Evolutionary conservation across 2,113 vertebrate genomes (phyloP), one percentile per base, ranked within the genome.

Genomic region (Xyrauchen texanus): DNA sequence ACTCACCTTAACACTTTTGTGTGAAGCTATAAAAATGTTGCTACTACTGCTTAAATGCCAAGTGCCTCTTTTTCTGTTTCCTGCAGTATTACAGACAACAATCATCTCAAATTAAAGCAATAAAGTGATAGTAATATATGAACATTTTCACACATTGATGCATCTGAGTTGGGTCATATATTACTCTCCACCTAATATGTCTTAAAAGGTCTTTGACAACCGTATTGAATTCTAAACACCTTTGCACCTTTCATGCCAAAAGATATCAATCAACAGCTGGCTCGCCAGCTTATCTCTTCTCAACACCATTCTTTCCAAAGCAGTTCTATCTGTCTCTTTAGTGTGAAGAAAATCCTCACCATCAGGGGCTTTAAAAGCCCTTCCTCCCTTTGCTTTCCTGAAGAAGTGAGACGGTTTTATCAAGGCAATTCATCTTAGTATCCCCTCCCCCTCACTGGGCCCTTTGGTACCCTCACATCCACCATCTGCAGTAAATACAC

Each of bases 361-460:
- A 75, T 75, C 72, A 63, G 68, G 55, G 49, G 52, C 60, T 84
- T 78, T 74, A 21, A 67, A 82, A 67, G 53, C 68, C 74, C 74
- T 77, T 75, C 5, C 70, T 68, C 45, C 8, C 0, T 34, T 66
- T 7, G 45, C 69, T 62, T 80, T 83, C 16, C n/a, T 82, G 45
- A 81, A 34, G 72, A 84, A 76, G 83, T 81, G 68, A 76, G 79
- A 82, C 75, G 10, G 80, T 63, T 82, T 82, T 76, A 82, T 84
- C 83, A 79, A 16, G 7, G 61, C 72, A 80, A 84, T 84, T 82
- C 68, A 84, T 84, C 83, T 79, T 71, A 57, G 61, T 34, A 61
- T 10, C 60, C 8, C n/a, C 46, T 66, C 77, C 46, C 68, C 76
- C 71, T 47, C 64, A 8, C 21, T 58, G 46, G 21, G 12, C 34